Evolutionary conservation across 1,140 invertebrate genomes (phyloP).

Genomic region (Drosophila willistoni): DNA sequence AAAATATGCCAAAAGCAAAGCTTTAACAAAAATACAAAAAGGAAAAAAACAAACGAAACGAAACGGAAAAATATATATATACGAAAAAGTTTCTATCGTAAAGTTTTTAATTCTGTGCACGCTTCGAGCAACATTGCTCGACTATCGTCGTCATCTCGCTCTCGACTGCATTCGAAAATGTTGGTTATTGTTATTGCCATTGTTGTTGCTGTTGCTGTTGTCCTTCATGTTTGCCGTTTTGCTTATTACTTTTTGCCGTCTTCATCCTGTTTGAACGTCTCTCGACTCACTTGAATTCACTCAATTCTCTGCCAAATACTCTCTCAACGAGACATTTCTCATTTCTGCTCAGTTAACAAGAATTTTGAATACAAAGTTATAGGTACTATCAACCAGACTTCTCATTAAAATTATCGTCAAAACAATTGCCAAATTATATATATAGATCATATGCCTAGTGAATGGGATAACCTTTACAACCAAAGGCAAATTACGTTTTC

Average conservation of each 20-base stretch:
- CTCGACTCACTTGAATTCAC: background rate
- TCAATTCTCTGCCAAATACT: background rate
- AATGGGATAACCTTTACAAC: no score
- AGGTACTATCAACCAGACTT: no score
- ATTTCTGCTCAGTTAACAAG: no score
- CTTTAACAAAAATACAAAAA: no score
- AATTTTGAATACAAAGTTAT: no score
- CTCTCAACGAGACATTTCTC: no score
- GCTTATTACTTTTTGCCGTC: slow-evolving; percentile 16
- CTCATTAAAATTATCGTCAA: no score
- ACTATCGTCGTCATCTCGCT: slow-evolving; percentile 29
- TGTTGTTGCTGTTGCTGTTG: slow-evolving; percentile 21
- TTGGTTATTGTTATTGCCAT: slow-evolving; percentile 40
- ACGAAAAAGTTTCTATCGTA: slow-evolving; percentile 43
- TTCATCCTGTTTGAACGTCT: background rate
- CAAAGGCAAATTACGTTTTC: no score
- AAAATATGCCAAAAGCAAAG: slow-evolving; percentile 10
- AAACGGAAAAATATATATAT: background rate
- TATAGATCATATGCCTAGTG: no score
- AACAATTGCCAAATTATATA: no score
- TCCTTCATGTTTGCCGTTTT: slow-evolving; percentile 34
- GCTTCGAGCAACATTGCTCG: slow-evolving; percentile 28
- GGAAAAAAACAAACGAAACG: no score
- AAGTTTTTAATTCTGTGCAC: slow-evolving; percentile 56
- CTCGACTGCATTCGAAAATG: slow-evolving; percentile 51